Evolutionary conservation across 2,797 vertebrate species (phyloP).

Genomic region (Gallinago nigripennis): DNA sequence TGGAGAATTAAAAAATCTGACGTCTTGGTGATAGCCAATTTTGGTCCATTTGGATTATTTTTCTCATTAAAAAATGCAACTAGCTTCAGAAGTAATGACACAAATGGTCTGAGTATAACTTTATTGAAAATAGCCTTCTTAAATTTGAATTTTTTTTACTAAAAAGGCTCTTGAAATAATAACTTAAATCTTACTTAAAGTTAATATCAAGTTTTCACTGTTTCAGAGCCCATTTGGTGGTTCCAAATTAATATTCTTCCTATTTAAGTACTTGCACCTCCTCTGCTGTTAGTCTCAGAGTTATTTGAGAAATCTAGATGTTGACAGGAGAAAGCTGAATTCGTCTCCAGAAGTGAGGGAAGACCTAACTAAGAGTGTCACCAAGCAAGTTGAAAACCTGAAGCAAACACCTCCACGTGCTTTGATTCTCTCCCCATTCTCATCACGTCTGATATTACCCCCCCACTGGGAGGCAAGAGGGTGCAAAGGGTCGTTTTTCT

Average conservation of each 20-base stretch:
- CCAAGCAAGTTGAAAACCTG: not conserved
- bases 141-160: not conserved
- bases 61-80: not conserved
- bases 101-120: not conserved
- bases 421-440: not conserved
- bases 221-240: not conserved
- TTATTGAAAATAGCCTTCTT: not conserved
- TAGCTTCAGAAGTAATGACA: not conserved
- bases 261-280: not conserved
- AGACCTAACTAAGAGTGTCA: not conserved
- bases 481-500: not conserved
- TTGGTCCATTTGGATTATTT: not conserved
- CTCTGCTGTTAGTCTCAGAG: not conserved
- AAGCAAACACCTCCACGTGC: not conserved
- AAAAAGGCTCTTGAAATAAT: not conserved
- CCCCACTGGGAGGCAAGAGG: not conserved
- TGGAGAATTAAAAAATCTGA: not conserved
- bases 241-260: not conserved
- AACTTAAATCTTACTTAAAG: not conserved
- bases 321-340: not conserved
- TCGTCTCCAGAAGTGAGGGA: not conserved
- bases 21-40: not conserved
- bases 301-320: not conserved
- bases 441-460: accelerated
- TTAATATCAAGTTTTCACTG: not conserved